These are phyloP conservation scores for Oreochromis aureus DNA, from an alignment of 2,113 vertebrate genomes.

Conservation along the genomic window DNA sequence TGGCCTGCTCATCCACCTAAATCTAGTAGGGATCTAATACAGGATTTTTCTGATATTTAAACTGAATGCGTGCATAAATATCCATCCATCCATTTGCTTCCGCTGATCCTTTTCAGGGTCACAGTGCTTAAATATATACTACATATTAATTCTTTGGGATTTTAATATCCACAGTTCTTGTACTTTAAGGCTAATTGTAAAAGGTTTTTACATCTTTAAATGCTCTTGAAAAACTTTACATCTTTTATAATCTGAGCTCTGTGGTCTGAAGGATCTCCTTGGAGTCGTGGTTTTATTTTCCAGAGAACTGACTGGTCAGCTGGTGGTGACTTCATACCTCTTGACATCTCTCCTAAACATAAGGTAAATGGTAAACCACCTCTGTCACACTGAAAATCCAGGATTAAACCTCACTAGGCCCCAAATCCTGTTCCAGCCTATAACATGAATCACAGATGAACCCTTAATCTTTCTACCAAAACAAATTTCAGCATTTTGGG, in stretches of 20 bases:
- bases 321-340: neutral
- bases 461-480: neutral
- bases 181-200: accelerated
- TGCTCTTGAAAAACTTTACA: neutral
- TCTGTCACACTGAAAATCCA: neutral
- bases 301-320: neutral
- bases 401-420: neutral
- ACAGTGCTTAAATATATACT: neutral
- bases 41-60: neutral
- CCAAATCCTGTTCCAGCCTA: neutral
- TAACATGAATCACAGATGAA: neutral
- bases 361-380: neutral
- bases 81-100: no score
- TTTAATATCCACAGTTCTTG: neutral
- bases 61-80: neutral
- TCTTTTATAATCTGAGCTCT: neutral
- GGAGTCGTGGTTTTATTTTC: neutral
- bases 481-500: accelerated
- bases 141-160: neutral
- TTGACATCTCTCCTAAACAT: accelerated
- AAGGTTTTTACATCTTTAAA: neutral
- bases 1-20: neutral
- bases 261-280: neutral
- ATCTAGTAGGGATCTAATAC: accelerated
- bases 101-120: no score